phyloP scores from a whole-genome alignment of 2,113 vertebrate species.

The Thunnus thynnus region DNA sequence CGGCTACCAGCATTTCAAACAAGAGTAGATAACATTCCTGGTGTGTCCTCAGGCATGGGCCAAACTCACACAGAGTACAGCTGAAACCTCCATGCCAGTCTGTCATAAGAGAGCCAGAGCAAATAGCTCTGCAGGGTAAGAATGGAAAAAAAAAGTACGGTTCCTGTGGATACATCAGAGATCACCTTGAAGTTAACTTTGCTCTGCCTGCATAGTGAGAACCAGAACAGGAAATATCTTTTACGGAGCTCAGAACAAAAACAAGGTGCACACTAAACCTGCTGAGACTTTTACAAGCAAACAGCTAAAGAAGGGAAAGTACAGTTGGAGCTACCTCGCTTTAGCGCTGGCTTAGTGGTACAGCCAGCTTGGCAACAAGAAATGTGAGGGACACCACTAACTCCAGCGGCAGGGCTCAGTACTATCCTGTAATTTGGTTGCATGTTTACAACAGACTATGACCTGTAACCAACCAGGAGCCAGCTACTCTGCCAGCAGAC shows the following conservation, averaged over 20 bases:
- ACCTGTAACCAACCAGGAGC: conserved; percentile 74
- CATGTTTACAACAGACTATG: conserved; percentile 75
- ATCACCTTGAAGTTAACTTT: conserved; percentile 61
- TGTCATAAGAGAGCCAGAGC: conserved; percentile 19
- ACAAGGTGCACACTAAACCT: conserved; percentile 47
- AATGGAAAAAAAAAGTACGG: not conserved
- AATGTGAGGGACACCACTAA: conserved; percentile 75
- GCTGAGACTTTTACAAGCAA: conserved; percentile 29
- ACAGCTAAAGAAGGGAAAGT: conserved; percentile 38
- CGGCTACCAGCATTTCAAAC: conserved; percentile 63
- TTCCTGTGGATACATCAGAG: conserved; percentile 35
- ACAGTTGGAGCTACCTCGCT: conserved; percentile 42
- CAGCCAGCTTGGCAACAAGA: conserved; percentile 72
- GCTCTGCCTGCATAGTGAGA: conserved; percentile 30
- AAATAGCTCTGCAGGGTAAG: conserved; percentile 46
- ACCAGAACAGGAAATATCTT: conserved; percentile 61
- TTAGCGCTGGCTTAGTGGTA: conserved; percentile 54
- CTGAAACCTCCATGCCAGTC: conserved; percentile 42
- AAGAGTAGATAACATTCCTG: conserved; percentile 81
- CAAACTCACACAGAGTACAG: conserved; percentile 47
- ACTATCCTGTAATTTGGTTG: conserved; percentile 78
- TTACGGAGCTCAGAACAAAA: conserved; percentile 46
- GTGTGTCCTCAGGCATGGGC: conserved; percentile 67
- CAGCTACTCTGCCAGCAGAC: conserved; percentile 62
- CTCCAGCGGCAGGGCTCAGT: conserved; percentile 57